Percentiles rank a stretch among this genome's conserved stretches.
Conservation (phyloP, 1,140 invertebrate genomes). For the Prorops nasuta region DNA sequence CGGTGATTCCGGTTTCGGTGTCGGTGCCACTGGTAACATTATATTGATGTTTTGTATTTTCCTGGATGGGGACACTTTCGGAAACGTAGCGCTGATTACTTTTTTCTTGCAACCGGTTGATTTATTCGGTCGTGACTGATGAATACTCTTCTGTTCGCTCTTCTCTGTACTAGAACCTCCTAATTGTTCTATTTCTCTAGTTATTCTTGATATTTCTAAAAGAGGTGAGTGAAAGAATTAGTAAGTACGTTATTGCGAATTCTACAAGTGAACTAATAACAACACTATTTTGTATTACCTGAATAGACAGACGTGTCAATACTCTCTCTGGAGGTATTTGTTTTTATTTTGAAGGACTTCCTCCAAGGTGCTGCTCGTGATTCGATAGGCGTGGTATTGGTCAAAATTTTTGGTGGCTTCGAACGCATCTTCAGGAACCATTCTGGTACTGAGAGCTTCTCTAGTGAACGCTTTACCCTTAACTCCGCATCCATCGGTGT, state of each 20-base stretch:
- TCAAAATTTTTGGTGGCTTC: conserved; percentile 24
- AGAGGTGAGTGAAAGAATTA: background rate
- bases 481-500: conserved; percentile 57
- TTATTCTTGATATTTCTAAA: background rate
- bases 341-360: background rate
- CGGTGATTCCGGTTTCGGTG: background rate
- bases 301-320: background rate
- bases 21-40: conserved; percentile 8
- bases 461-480: conserved; percentile 56
- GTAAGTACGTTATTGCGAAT: conserved; percentile 2
- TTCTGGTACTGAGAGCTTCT: conserved; percentile 60
- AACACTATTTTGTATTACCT: no score
- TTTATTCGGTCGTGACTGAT: background rate
- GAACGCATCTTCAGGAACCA: conserved; percentile 58
- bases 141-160: background rate
- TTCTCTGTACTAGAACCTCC: fast-evolving
- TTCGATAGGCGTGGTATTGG: conserved; percentile 21
- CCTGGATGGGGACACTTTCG: conserved; percentile 22
- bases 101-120: background rate
- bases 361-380: conserved; percentile 25
- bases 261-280: background rate
- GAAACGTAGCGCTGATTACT: conserved; percentile 20
- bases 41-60: conserved; percentile 34
- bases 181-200: background rate
- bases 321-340: background rate